Base-by-base conservation (phyloP, 2,113 vertebrate genomes). In the Amphilophus citrinellus region DNA sequence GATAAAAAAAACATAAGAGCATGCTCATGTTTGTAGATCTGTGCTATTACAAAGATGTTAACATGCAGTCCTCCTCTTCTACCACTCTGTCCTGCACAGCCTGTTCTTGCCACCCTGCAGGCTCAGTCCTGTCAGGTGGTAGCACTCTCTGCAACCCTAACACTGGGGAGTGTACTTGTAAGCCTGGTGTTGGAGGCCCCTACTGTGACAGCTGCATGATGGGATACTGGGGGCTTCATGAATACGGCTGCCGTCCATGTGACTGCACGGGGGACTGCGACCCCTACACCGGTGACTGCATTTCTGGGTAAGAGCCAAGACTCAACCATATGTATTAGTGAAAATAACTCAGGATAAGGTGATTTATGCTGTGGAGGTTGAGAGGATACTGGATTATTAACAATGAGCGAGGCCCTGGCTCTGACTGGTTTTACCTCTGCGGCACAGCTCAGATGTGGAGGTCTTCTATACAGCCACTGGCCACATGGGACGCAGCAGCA, bases 191-290 rank as follows among this genome's bases (percentile, higher is more conserved):
- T 65, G 96, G 96, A 0, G 97, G 97, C 65, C 96, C 96, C 56
- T 95, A 73, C 58, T 99, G 98, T n/a, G 97, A 98, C 93, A 95
- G 80, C 85, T 99, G 98, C 86, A 96, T 97, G 91, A 95, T 95
- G 7, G 97, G 98, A 71, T 98, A 98, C 94, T 99, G 98, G 98
- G 98, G 97, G 57, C 97, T 99, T 0, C 89, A 97, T 17, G 90
- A 96, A 58, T 97, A 98, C 0, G 97, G 97, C 94, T 99, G 98
- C 91, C 95, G 92, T 22, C 97, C 97, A 5, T 99, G 97, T 15
- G 94, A 97, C 93, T 99, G 98, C 3, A 95, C 96, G 0, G 97
- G 96, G 59, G 96, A 92, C 92, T 99, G 98, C 4, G 97, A 99
- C 92, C 95, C 97, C 1, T 96, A 83, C 89, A 98, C 96, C 0